A percentile compares a stretch with the other conserved stretches of the same genome.
Evolutionary conservation across 2,888 invertebrate genomes (phyloP).

Genomic region (Athetis lepigone): DNA sequence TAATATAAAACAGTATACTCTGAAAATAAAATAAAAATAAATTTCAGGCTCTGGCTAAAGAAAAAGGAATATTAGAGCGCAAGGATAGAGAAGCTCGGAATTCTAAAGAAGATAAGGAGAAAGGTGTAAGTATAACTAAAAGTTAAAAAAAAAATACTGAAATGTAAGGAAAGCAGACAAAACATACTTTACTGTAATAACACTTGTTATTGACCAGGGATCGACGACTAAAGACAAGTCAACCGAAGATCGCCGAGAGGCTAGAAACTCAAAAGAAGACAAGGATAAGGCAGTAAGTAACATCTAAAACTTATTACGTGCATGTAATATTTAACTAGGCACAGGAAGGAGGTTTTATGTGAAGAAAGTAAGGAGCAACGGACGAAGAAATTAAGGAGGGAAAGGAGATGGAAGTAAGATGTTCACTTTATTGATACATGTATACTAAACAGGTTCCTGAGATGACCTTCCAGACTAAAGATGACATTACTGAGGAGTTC

Average conservation of each 20-base stretch:
- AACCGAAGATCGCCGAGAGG: constrained; percentile 69
- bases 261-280: constrained; percentile 80
- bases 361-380: constrained; percentile 29
- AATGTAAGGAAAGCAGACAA: not conserved
- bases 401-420: constrained; percentile 45
- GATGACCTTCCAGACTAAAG: constrained; percentile 80
- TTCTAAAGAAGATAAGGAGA: constrained; percentile 82
- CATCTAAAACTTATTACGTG: constrained; percentile 36
- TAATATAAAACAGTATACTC: no score
- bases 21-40: no score
- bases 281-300: constrained; percentile 70
- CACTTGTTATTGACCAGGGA: constrained; percentile 13
- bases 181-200: constrained; percentile 17
- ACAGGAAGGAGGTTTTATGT: constrained; percentile 33
- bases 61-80: constrained; percentile 89
- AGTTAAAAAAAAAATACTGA: not conserved
- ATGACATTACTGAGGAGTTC: constrained; percentile 89
- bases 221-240: constrained; percentile 29
- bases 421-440: constrained; percentile 43
- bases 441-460: constrained; percentile 52
- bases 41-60: constrained; percentile 75
- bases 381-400: constrained; percentile 24
- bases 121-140: constrained; percentile 41
- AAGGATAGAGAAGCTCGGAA: constrained; percentile 79
- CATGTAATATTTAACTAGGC: constrained; percentile 42